Base-by-base conservation (phyloP, 2,888 invertebrate genomes). In the Halictus ligatus region DNA sequence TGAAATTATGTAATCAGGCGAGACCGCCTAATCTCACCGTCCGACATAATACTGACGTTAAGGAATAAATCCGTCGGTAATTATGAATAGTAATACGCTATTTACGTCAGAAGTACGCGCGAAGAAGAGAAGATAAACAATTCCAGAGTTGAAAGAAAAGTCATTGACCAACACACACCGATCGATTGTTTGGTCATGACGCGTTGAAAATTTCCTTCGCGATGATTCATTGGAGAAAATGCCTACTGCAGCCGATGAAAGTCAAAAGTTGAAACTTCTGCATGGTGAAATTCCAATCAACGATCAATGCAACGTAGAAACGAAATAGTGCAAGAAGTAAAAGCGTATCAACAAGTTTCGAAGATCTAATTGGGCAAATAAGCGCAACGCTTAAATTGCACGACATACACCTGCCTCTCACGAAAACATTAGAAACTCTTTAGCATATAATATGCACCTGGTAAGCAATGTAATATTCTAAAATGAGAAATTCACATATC, bases 311-410 rank as follows among this genome's bases (percentile, higher is more conserved):
- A 35, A 58, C 29, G 54, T 50, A n/a, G 43, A 54, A 73, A 81
- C 71, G 74, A 71, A 77, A 71, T 79, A 73, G 35, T 67, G 71
- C 81, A 76, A 76, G 64, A 83, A 83, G 76, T 76, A 83, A 81
- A 64, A 81, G 76, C 76, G 83, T 46, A 67, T 83, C 81, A 60
- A 80, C 64, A 69, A 80, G 60, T 78, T 67, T 78, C 67, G 80
- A 80, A 58, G n/a, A 83, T 35, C 21, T 75, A 35, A 58, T 74
- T 81, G 35, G 40, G 35, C 58, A 77, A 73, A 73, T 21, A 69
- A 48, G 29, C 50, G 15, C 29, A 75, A 12, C 18, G 15, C 15
- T 75, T 54, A 60, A 64, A 77, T 72, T 29, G 12, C 18, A 21
- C 18, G 77, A 60, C 25, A 2, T 21, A 48, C 35, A 35, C 35